Evolutionary conservation across 2,113 vertebrate genomes (phyloP).

Genomic region (Hyperopisus bebe): DNA sequence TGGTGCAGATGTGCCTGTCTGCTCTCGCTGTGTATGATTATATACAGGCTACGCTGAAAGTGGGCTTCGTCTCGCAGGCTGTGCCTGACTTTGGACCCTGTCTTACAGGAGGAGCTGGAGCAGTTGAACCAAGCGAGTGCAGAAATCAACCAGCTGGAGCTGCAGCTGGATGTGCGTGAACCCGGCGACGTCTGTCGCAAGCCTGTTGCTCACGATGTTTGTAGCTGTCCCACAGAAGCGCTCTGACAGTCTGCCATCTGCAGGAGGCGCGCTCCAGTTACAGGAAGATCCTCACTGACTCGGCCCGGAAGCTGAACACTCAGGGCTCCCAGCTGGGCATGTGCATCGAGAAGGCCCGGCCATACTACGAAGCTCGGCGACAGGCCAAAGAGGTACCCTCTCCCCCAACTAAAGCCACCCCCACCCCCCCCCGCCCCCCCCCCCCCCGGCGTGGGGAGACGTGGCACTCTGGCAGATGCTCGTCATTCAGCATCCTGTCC

Average conservation of each 20-base stretch:
- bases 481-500: background rate
- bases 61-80: background rate
- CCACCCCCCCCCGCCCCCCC: too few relatives aligned
- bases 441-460: background rate
- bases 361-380: constrained; percentile 82
- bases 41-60: background rate
- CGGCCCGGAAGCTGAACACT: constrained; percentile 75
- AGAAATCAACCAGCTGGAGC: constrained; percentile 83
- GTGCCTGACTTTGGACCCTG: background rate
- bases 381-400: constrained; percentile 72
- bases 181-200: background rate
- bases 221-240: background rate
- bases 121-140: constrained; percentile 85
- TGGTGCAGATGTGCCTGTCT: background rate
- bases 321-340: constrained; percentile 77
- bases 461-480: background rate
- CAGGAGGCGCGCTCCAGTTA: constrained; percentile 86
- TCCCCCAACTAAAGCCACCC: background rate
- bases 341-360: constrained; percentile 82
- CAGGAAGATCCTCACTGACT: constrained; percentile 79
- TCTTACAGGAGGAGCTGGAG: constrained; percentile 76
- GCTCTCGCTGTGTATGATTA: background rate
- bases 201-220: background rate
- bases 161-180: constrained; percentile 77
- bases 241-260: background rate